phyloP scores from a whole-genome alignment of 2,113 vertebrate species.

The Antennarius striatus region DNA sequence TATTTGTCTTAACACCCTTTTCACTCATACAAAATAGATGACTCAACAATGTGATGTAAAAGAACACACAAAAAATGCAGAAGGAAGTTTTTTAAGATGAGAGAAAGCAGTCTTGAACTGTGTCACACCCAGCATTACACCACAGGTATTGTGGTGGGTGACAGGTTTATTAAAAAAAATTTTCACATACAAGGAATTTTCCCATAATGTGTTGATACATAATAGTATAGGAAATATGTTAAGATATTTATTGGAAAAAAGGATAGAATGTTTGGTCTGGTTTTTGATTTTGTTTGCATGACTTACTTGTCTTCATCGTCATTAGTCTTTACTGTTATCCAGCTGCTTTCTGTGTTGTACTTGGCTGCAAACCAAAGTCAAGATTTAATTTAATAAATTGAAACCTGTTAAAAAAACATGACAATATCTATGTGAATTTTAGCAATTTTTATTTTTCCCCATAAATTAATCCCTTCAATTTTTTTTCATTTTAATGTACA shows the following conservation, averaged over 20 bases:
- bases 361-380: slow-evolving; percentile 35
- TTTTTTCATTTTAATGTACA: too few relatives aligned
- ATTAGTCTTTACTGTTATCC: slow-evolving; percentile 86
- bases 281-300: too few relatives aligned
- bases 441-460: too few relatives aligned
- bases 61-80: slow-evolving; percentile 17
- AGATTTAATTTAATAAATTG: too few relatives aligned
- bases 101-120: neutral
- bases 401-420: too few relatives aligned
- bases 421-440: neutral
- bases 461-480: too few relatives aligned
- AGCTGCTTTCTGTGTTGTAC: slow-evolving; percentile 85
- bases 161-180: too few relatives aligned
- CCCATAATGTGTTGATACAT: too few relatives aligned
- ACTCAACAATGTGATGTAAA: neutral
- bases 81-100: neutral
- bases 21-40: slow-evolving; percentile 2
- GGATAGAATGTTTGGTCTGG: too few relatives aligned
- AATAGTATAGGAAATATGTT: too few relatives aligned
- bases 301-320: slow-evolving; percentile 83
- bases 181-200: too few relatives aligned
- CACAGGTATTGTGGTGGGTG: neutral
- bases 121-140: slow-evolving; percentile 19
- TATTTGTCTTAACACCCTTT: slow-evolving; percentile 51
- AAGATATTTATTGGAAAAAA: too few relatives aligned